Evolutionary conservation across 2,797 vertebrate species (phyloP), one percentile per base, ranked within the genome.

Genomic region (Sebastes matsubarae): DNA sequence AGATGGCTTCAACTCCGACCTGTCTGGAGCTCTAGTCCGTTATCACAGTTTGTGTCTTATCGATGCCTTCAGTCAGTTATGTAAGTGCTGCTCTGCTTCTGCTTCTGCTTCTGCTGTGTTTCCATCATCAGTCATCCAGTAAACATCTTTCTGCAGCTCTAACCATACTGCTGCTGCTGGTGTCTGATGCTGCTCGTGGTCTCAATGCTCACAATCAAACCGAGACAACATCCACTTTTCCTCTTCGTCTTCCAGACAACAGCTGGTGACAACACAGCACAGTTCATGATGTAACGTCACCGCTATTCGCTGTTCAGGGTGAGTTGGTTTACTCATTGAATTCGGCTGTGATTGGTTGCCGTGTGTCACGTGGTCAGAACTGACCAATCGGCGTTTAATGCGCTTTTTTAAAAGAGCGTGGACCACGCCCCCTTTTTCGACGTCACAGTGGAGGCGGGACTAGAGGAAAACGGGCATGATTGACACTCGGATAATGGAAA

Each of bases 261-360:
- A 94, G 95, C 94, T 91, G 95, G 83, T 89, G 92, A 94, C 93
- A 95, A 93, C 93, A 92, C 90, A 29, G 93, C 92, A 82, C 75
- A n/a, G 84, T 74, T 88, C 93, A 69, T 68, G 69, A 38, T 54
- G 68, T 77, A 76, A 87, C 95, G 95, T 96, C 94, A 94, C 78
- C 83, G 50, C 42, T 16, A 8, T 6, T 71, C 67, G 73, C n/a
- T 73, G 81, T 29, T 58, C 68, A 84, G 36, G 77, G 18, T 20
- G 70, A 60, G 27, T 70, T 72, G 77, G 16, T 54, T 66, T 18
- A 27, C 76, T 89, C 90, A 46, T 76, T 81, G 81, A 72, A 58
- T 59, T 90, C 10, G 0, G 7, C 72, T 6, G 18, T 50, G 78
- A 92, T 95, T 95, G 94, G 95, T 6, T 46, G 1, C 0, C 0